Conservation (phyloP, 2,797 vertebrate genomes). For the Tokudaia muenninki region DNA sequence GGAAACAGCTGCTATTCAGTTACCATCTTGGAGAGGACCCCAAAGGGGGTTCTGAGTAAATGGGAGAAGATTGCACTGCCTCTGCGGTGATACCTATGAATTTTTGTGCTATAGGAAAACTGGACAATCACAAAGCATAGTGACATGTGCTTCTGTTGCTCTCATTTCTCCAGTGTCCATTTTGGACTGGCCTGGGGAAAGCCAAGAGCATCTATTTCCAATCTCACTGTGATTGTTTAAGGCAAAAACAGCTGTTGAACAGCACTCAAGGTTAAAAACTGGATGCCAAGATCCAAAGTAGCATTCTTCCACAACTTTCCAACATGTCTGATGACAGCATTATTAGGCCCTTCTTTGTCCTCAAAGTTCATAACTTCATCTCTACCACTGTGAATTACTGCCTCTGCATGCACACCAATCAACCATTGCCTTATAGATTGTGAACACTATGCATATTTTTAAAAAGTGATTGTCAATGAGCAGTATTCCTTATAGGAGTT, state of each 20-base stretch:
- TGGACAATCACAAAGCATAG: neutral
- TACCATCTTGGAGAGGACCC: neutral
- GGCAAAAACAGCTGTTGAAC: slow-evolving; percentile 38
- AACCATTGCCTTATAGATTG: neutral
- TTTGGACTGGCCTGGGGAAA: neutral
- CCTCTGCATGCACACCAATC: neutral
- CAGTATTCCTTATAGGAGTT: neutral
- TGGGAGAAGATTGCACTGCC: neutral
- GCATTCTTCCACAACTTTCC: neutral
- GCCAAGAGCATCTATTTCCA: neutral
- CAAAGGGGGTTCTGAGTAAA: neutral
- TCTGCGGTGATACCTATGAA: neutral
- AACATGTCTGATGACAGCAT: neutral
- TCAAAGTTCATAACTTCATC: neutral
- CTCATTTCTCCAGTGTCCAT: neutral
- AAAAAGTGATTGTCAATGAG: neutral
- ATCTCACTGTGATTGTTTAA: neutral
- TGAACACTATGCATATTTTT: neutral
- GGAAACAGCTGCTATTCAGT: neutral
- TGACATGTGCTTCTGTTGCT: slow-evolving; percentile 23
- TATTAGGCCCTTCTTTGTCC: neutral
- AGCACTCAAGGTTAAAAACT: neutral
- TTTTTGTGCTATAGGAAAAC: neutral
- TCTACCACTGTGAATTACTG: neutral
- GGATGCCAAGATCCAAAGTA: neutral